A percentile compares a stretch with the other conserved stretches of the same genome.
phyloP scores from a whole-genome alignment of 2,888 invertebrate species.

The Noctuana brunneofusca region DNA sequence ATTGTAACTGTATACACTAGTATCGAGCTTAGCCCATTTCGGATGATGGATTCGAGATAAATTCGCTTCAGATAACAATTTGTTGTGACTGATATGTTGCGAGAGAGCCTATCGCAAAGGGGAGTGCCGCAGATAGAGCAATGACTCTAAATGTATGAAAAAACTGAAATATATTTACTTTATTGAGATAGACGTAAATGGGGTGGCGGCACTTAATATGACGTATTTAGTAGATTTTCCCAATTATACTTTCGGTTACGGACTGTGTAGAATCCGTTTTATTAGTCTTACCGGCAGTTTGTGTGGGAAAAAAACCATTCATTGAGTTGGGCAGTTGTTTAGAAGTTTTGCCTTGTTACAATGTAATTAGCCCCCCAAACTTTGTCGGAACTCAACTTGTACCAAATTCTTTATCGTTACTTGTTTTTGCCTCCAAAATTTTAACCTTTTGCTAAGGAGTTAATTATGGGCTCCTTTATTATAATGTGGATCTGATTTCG shows the following conservation, averaged over 20 bases:
- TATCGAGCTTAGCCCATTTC: slow-evolving; percentile 34
- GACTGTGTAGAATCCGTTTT: neutral
- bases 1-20: slow-evolving; percentile 27
- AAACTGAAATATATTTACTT: no score
- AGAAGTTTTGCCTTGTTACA: slow-evolving; percentile 25
- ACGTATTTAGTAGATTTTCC: neutral
- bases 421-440: slow-evolving; percentile 4
- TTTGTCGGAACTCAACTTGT: slow-evolving; percentile 13
- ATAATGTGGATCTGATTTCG: neutral
- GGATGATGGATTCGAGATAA: slow-evolving; percentile 39
- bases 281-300: neutral
- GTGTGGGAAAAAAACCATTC: slow-evolving; percentile 8
- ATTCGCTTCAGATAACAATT: slow-evolving; percentile 33
- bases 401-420: slow-evolving; percentile 21
- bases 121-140: slow-evolving; percentile 37
- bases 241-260: no score
- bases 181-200: no score
- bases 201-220: no score
- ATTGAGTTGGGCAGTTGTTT: slow-evolving; percentile 12
- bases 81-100: slow-evolving; percentile 40
- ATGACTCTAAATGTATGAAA: no score
- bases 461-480: slow-evolving; percentile 10
- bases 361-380: slow-evolving; percentile 27
- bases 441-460: slow-evolving; percentile 17
- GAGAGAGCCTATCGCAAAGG: slow-evolving; percentile 23